Base-by-base conservation (phyloP, 2,797 vertebrate genomes). In the Sebastes kiyomatsui region DNA sequence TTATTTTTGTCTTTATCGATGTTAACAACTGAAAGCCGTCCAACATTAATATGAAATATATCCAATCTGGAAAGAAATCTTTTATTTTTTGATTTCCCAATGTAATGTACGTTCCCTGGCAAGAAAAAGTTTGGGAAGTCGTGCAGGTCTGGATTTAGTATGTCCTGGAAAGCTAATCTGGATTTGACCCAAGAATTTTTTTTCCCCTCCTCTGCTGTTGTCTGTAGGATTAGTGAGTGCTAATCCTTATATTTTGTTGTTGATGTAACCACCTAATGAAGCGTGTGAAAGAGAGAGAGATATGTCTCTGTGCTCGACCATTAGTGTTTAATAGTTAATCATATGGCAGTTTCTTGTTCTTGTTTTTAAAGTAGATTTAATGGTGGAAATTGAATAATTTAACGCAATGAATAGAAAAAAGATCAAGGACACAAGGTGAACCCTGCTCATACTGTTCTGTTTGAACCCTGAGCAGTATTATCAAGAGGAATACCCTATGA, bases 21-120 rank as follows among this genome's bases (percentile, higher is more conserved):
- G 65, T 75, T 67, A 59, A 64, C 67, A 79, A 42, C n/a, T 69
- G 46, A 79, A 66, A 46, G 27, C 33, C 56, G 33, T 77, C 73
- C 46, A 75, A 83, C 56, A 74, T 66, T 72, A 75, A 83, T 60
- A 76, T 81, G 56, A 85, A 54, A 82, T 75, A 35, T 69, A 30
- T 75, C 11, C 23, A 59, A 64, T 61, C 59, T 58, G 30, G 67
- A 62, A 78, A 60, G 28, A 70, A 23, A 23, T 52, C 4, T 23
- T 65, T 9, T 46, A 20, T 49, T 58, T 64, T 64, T 80, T 80
- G 20, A 74, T 75, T 65, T 78, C 59, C 30, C 42, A 65, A n/a
- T 69, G 14, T 46, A 68, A 71, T 52, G 25, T 67, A 72, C 12
- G 38, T 84, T 82, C 56, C 20, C 56, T 71, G 22, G 72, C 56